phyloP scores from a whole-genome alignment of 2,888 invertebrate species.

The Orgyia antiqua region DNA sequence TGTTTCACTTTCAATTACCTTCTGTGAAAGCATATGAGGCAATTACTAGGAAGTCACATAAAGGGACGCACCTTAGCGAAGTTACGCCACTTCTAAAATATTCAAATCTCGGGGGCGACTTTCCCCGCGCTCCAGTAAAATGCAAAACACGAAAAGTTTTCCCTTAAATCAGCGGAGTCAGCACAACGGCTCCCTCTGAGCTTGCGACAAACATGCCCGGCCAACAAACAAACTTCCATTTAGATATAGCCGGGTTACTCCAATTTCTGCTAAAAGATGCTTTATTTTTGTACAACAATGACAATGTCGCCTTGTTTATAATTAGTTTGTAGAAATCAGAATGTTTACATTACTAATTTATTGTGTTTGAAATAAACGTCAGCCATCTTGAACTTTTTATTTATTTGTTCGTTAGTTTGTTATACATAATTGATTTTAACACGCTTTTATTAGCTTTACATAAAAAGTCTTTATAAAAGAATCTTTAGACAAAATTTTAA shows the following conservation, averaged over 20 bases:
- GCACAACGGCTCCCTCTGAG: slow-evolving; percentile 37
- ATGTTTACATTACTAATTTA: too few relatives aligned
- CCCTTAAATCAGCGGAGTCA: slow-evolving; percentile 62
- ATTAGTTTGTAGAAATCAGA: slow-evolving; percentile 25
- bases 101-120: slow-evolving; percentile 68
- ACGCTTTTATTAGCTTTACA: too few relatives aligned
- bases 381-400: too few relatives aligned
- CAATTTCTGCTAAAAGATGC: slow-evolving; percentile 33
- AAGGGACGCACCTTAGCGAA: slow-evolving; percentile 58
- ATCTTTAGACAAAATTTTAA: too few relatives aligned
- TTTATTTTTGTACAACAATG: slow-evolving; percentile 20
- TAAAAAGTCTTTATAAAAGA: too few relatives aligned
- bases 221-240: slow-evolving; percentile 65
- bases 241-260: slow-evolving; percentile 33
- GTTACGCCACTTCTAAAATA: slow-evolving; percentile 65
- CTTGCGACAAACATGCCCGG: slow-evolving; percentile 48
- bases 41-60: slow-evolving; percentile 47
- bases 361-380: too few relatives aligned
- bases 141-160: slow-evolving; percentile 72
- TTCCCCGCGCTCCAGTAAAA: slow-evolving; percentile 60
- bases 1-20: slow-evolving; percentile 45
- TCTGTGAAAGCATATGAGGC: slow-evolving; percentile 38
- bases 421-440: too few relatives aligned
- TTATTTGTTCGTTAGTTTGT: too few relatives aligned
- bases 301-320: slow-evolving; percentile 16